Evolutionary conservation across 2,113 vertebrate species (phyloP).

Genomic region (Serilophus lunatus): DNA sequence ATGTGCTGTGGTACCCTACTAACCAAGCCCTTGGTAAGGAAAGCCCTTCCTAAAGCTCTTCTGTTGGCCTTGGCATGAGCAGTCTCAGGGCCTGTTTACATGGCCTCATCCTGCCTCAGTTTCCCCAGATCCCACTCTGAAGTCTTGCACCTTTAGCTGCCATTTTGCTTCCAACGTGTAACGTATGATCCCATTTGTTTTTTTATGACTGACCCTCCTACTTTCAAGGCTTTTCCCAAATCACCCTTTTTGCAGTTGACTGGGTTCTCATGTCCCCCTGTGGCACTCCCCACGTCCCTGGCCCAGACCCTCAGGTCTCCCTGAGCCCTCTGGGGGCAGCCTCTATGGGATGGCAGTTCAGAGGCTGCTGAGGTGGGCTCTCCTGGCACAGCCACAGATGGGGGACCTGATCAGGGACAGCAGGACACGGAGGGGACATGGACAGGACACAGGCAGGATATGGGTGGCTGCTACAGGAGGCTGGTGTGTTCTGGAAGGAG

Average conservation of each 20-base stretch:
- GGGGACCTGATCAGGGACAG: no score
- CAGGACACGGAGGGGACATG: rapidly evolving
- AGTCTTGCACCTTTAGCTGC: background rate
- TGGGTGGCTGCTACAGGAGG: background rate
- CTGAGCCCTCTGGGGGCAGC: background rate
- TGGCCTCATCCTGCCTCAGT: background rate
- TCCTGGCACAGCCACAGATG: background rate
- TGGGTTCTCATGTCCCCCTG: rapidly evolving
- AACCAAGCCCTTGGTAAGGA: background rate
- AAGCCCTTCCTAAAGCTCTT: background rate
- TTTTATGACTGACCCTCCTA: background rate
- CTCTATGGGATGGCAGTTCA: background rate
- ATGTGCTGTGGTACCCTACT: background rate
- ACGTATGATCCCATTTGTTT: background rate
- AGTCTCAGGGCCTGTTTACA: background rate
- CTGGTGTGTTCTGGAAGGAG: background rate
- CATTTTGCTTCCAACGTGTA: rapidly evolving
- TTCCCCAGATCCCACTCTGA: background rate
- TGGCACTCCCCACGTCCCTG: rapidly evolving
- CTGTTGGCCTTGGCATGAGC: background rate
- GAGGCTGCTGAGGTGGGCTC: background rate
- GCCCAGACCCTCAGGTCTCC: background rate
- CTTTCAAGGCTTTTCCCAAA: background rate
- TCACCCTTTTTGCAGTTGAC: background rate
- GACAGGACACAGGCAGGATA: background rate